Base-by-base conservation (phyloP, 2,113 vertebrate genomes). In the Dipodomys spectabilis region DNA sequence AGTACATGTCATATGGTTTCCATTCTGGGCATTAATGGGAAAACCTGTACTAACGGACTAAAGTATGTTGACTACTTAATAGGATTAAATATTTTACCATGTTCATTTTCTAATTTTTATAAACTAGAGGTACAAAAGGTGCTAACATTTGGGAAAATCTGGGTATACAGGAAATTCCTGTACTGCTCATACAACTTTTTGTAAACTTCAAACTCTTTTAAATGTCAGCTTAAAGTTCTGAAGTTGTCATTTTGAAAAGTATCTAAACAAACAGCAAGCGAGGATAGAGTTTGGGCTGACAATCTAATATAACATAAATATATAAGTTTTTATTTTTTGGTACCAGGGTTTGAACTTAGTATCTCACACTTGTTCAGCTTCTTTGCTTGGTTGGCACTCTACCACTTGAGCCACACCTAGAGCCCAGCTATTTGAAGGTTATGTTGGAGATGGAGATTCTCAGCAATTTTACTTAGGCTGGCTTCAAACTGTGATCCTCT, bases 21-120 rank as follows among this genome's bases (percentile, higher is more conserved):
- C 32, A 60, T 35, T 45, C 80, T 73, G 71, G 71, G 32, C 18
- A 4, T 72, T 11, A 18, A 45, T 28, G 49, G 69, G 62, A 7
- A 88, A 84, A 73, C 15, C 32, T 65, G 11, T 30, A 53, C 92
- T 30, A 90, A 88, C 2, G 44, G 49, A 81, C n/a, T 30, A 62
- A 80, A n/a, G 30, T 53, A 64, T 72, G 8, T 23, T 86, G 80
- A 85, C 86, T 62, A 30, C 32, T 20, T 44, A 72, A 60, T 8
- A 74, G 18, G 82, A 75, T 39, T 12, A 1, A 57, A 57, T 57
- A 9, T 64, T 25, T 22, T 28, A 67, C 57, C 32, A 8, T 27
- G 19, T 62, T 90, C 88, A 90, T 92, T 90, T 95, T 69, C 86
- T 65, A 78, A 60, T 71, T 86, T 86, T 45, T 30, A 71, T 82